These are phyloP conservation scores for Melanostoma mellinum DNA, from an alignment of 2,888 invertebrate genomes.

Conservation along the genomic window DNA sequence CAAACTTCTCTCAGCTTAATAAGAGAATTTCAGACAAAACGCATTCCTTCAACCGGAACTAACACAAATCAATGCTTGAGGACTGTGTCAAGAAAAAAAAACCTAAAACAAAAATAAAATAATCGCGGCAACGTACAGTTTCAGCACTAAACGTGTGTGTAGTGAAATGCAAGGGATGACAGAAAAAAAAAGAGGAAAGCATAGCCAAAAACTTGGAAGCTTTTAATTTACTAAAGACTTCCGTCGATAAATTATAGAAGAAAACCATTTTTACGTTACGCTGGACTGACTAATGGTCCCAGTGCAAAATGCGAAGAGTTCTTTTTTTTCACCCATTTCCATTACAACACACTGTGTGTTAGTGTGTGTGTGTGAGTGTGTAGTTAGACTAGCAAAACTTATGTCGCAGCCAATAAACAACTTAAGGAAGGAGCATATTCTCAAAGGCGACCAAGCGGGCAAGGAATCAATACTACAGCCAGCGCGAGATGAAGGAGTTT, in stretches of 20 bases:
- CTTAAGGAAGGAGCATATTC: constrained; percentile 69
- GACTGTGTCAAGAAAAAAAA: constrained; percentile 54
- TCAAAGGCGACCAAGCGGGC: constrained; percentile 69
- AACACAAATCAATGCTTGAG: constrained; percentile 62
- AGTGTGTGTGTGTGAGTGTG: constrained; percentile 9
- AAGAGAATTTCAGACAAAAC: constrained; percentile 38
- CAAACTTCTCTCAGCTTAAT: constrained; percentile 16
- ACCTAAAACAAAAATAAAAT: constrained; percentile 36
- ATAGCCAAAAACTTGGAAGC: constrained; percentile 70
- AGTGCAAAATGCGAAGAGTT: constrained; percentile 62
- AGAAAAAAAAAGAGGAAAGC: constrained; percentile 26
- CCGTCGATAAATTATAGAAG: constrained; percentile 71
- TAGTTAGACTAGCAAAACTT: constrained; percentile 49
- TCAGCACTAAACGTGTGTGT: background rate
- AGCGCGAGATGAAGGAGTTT: constrained; percentile 46
- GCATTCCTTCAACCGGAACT: constrained; percentile 65
- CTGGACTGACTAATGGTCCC: constrained; percentile 70
- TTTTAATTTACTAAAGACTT: constrained; percentile 73
- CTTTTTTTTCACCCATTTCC: constrained; percentile 29
- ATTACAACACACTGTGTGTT: background rate
- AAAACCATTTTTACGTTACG: constrained; percentile 71
- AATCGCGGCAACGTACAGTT: constrained; percentile 12
- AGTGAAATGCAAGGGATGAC: constrained; percentile 2
- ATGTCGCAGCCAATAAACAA: constrained; percentile 73
- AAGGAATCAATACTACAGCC: constrained; percentile 59